Evolutionary conservation across 2,888 invertebrate genomes (phyloP), one percentile per base, ranked within the genome.

Genomic region (Tetheella fluctuosa): DNA sequence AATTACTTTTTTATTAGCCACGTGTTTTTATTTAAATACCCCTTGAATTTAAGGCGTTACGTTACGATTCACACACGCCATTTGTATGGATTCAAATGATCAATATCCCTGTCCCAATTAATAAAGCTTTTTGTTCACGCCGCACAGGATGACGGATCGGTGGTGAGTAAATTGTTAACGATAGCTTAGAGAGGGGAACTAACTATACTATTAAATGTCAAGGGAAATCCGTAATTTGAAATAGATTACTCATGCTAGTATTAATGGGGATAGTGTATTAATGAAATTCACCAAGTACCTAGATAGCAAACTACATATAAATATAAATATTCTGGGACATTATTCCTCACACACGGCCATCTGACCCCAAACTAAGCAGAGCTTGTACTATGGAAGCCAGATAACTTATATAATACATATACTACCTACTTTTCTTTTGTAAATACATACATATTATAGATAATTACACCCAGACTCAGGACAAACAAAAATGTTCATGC

Each of bases 121-220:
- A 81, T 80, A 85, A 83, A 81, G 74, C 78, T 87, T 84, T 89
- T 84, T 91, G 85, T 91, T 86, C 81, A 86, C 83, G 90, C 89
- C 75, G 70, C 81, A 63, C 84, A 93, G 93, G 91, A 91, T 82
- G 93, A 93, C 77, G 93, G 93, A 87, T 93, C 92, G 73, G 88
- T 93, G 93, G 93, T 93, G 80, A 90, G 92, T 89, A 85, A 71
- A 75, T 78, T 73, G 71, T 54, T 23, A 59, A 54, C 55, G 58
- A 57, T 59, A 64, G 23, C 48, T 52, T 17, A 12, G 39, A 30
- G 39, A 53, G 34, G 59, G 53, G 57, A 58, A 59, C 30, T 55
- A 34, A 56, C 54, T 52, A 59, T 56, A 58, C 30, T 57, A 58
- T 60, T 58, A 56, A 42, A 53, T 48, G 10, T 48, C 48, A 20